These are phyloP conservation scores for Ceyx melanurus DNA, from an alignment of 2,113 vertebrate genomes.

Conservation along the genomic window DNA sequence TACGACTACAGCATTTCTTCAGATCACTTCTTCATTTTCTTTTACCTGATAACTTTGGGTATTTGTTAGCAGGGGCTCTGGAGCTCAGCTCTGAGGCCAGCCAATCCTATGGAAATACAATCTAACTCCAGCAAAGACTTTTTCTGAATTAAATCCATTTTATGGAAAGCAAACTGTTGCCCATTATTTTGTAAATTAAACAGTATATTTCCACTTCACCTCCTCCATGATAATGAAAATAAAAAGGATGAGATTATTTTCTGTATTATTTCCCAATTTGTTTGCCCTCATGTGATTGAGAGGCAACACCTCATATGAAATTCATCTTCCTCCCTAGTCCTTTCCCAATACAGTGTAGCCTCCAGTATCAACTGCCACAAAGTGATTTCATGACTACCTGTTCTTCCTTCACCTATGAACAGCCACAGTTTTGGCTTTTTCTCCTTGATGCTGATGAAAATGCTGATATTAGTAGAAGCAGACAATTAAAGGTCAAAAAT, in stretches of 20 bases:
- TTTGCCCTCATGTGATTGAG: background rate
- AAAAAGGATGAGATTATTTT: background rate
- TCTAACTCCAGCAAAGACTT: background rate
- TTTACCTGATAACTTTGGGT: background rate
- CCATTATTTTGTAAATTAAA: background rate
- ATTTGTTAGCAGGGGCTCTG: background rate
- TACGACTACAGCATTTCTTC: background rate
- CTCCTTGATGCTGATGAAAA: slow-evolving; percentile 11
- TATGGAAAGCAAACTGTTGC: background rate
- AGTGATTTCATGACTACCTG: background rate
- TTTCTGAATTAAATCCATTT: background rate
- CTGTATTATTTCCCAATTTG: background rate
- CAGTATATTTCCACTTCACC: background rate
- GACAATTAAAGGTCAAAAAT: slow-evolving; percentile 71
- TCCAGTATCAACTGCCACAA: background rate
- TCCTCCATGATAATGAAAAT: background rate
- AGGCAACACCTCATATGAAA: background rate
- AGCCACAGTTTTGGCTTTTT: background rate
- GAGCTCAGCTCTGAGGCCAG: background rate
- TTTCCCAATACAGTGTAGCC: background rate
- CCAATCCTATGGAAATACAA: background rate
- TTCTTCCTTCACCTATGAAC: background rate
- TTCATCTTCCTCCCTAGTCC: background rate
- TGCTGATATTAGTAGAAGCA: slow-evolving; percentile 22
- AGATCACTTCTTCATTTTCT: background rate